A percentile compares a stretch with the other conserved stretches of the same genome.
Conservation (phyloP, 2,888 invertebrate species). For the Chaitophorus viminalis region DNA sequence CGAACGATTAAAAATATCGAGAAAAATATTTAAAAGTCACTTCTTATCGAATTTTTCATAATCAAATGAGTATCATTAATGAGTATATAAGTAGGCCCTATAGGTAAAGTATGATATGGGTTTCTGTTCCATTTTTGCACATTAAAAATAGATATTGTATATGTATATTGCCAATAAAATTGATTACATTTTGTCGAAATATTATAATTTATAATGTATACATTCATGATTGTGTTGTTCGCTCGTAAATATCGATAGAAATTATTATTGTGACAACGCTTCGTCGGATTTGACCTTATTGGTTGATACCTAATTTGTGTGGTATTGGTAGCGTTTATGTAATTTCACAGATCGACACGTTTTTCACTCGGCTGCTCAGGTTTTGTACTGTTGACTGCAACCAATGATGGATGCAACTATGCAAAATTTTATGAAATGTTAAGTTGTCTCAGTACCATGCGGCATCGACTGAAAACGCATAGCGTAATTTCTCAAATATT, state of each 20-base stretch:
- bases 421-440: too few species aligned
- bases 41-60: not conserved
- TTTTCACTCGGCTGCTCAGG: not conserved
- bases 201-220: not conserved
- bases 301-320: not conserved
- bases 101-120: not conserved
- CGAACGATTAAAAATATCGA: not conserved
- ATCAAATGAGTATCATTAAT: not conserved
- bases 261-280: not conserved
- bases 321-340: not conserved
- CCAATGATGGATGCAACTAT: not conserved
- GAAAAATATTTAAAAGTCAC: slow-evolving; percentile 24
- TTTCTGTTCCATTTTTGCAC: not conserved
- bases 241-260: not conserved
- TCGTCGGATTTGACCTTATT: not conserved
- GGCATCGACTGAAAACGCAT: not conserved
- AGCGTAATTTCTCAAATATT: not conserved
- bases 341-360: not conserved
- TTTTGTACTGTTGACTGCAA: not conserved
- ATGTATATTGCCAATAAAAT: not conserved
- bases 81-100: too few species aligned
- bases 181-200: not conserved
- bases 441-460: not conserved
- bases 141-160: not conserved
- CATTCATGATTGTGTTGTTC: not conserved